These are phyloP conservation scores for Thalpophila matura DNA, from an alignment of 2,888 invertebrate species.

Conservation along the genomic window DNA sequence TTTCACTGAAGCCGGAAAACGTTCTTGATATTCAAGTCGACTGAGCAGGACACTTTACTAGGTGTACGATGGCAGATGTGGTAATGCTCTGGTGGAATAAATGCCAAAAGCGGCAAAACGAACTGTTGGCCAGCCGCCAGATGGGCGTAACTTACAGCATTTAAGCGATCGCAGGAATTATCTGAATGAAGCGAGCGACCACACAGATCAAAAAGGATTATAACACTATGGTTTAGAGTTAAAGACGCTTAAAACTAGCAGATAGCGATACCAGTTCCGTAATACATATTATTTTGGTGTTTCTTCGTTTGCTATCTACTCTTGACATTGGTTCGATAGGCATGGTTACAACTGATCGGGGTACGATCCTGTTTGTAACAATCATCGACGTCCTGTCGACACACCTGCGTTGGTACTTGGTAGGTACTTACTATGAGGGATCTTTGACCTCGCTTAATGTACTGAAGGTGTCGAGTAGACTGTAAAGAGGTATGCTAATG, in stretches of 20 bases:
- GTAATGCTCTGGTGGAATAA: not conserved
- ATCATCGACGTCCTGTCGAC: constrained; percentile 55
- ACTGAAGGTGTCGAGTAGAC: constrained; percentile 11
- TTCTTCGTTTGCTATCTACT: constrained; percentile 8
- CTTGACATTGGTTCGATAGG: constrained; percentile 31
- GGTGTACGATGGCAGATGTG: not conserved
- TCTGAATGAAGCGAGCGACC: constrained; percentile 11
- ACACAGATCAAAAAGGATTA: constrained; percentile 1
- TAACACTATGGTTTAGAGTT: too few species aligned
- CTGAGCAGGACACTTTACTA: too few species aligned
- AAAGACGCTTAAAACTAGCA: not conserved
- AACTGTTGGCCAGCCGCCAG: constrained; percentile 14
- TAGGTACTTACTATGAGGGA: constrained; percentile 18
- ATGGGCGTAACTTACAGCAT: not conserved
- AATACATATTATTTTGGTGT: too few species aligned
- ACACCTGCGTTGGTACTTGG: constrained; percentile 47
- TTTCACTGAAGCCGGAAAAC: too few species aligned
- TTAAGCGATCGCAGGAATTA: constrained; percentile 15
- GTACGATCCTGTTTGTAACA: constrained; percentile 60
- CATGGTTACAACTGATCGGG: constrained; percentile 41
- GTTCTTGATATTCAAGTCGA: too few species aligned
- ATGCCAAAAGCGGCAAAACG: constrained; percentile 9
- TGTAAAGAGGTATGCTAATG: constrained; percentile 22
- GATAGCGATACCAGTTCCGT: too few species aligned
- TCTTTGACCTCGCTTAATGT: constrained; percentile 42